Base-by-base conservation (phyloP, 2,888 invertebrate genomes). In the Watsonalla cultraria region DNA sequence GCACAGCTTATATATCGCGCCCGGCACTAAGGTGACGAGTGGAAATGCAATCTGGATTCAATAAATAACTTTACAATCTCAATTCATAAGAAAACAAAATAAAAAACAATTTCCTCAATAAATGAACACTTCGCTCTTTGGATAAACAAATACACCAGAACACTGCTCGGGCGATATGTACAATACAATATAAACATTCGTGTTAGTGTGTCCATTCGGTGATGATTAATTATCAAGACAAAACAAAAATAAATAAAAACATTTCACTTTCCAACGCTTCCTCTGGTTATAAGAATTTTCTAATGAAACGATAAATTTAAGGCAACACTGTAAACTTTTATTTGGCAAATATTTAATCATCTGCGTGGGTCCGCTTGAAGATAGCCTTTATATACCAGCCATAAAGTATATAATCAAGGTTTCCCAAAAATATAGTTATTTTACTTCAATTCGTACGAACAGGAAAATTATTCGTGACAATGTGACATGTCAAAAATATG, bases 41-140 rank as follows among this genome's bases (percentile, higher is more conserved):
- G 80, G 76, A 82, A 90, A 90, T 89, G 89, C 89, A 87, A 66
- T 79, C 89, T 88, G 89, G 89, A 78, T 82, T 79, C 79, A 85
- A 87, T 86, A 86, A 88, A 83, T 83, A 82, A 68, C 79, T 75
- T 76, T 80, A 86, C 81, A 86, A 86, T 83, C 82, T 86, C 81
- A 82, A 65, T 70, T 65, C 62, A 69, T 72, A 68, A 69, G 74
- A 76, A 72, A 74, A 60, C 66, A 72, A 76, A 78, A 78, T 74
- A 75, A 74, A 75, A 74, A 77, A 72, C 66, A 76, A 76, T 77
- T 75, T 63, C 66, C 9, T 8, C 42, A 42, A 74, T 74, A 82
- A 82, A 85, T 86, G 90, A 90, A 90, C 90, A 90, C 90, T 88
- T 83, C 76, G 75, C 70, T 90, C 90, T 90, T 90, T 90, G 90